phyloP scores from a whole-genome alignment of 2,888 invertebrate species.

The Ernsta delagoae region DNA sequence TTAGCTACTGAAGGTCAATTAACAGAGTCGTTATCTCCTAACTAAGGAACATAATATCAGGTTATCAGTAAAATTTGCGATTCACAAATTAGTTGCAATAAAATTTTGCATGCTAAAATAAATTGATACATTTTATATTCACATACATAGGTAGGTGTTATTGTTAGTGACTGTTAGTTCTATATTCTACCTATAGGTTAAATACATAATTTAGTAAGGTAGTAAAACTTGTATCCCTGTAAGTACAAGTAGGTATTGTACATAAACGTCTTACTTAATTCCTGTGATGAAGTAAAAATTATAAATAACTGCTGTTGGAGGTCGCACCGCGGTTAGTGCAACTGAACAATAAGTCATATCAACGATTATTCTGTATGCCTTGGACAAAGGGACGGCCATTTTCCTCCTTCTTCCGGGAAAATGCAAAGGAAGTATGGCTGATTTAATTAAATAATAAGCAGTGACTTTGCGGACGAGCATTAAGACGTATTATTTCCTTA shows the following conservation, averaged over 20 bases:
- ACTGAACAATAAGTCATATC: conserved; percentile 26
- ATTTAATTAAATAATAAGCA: conserved; percentile 10
- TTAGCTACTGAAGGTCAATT: conserved; percentile 43
- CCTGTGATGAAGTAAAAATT: conserved; percentile 12
- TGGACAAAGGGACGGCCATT: conserved; percentile 23
- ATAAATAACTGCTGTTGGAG: conserved; percentile 17
- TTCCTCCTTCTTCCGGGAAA: conserved; percentile 41
- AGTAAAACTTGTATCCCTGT: too few relatives aligned
- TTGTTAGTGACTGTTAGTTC: too few relatives aligned
- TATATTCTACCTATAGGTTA: too few relatives aligned
- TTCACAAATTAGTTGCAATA: too few relatives aligned
- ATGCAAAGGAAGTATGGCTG: conserved; percentile 24
- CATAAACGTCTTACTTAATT: not conserved
- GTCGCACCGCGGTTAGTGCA: conserved; percentile 2
- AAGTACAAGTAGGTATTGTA: not conserved
- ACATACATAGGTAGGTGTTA: too few relatives aligned
- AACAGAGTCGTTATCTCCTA: conserved; percentile 1
- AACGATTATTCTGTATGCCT: conserved; percentile 4
- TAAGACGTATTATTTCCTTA: not conserved
- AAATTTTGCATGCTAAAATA: too few relatives aligned
- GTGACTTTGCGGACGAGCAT: not conserved
- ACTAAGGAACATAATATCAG: not conserved
- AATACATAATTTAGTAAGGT: too few relatives aligned
- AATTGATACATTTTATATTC: too few relatives aligned
- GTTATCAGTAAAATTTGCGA: not conserved